Evolutionary conservation across 2,113 vertebrate genomes (phyloP).

Genomic region (Gambusia affinis): DNA sequence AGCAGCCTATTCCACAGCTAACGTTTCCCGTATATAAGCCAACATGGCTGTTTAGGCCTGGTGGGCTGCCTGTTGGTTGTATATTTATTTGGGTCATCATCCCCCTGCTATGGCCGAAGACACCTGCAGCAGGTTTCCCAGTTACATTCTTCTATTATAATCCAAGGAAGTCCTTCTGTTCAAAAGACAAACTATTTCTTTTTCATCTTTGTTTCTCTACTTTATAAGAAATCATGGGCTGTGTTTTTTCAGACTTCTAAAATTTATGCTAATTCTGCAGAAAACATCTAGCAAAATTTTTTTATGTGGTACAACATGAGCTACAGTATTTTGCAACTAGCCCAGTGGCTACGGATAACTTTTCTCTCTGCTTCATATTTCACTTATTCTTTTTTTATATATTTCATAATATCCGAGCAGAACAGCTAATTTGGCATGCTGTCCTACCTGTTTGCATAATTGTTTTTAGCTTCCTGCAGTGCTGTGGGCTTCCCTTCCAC

Average conservation of each 20-base stretch:
- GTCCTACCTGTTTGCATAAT: slow-evolving; percentile 5
- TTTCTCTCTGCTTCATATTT: slow-evolving; percentile 6
- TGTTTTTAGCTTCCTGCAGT: slow-evolving; percentile 43
- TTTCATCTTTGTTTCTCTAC: background rate
- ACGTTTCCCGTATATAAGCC: slow-evolving; percentile 43
- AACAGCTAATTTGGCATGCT: background rate
- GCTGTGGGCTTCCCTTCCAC: slow-evolving; percentile 52
- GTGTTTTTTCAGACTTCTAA: slow-evolving; percentile 6
- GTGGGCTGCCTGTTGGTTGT: slow-evolving; percentile 40
- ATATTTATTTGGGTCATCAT: slow-evolving; percentile 53
- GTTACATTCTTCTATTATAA: slow-evolving; percentile 46
- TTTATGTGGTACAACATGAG: slow-evolving; percentile 10
- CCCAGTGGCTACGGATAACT: slow-evolving; percentile 12
- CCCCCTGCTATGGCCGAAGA: slow-evolving; percentile 38
- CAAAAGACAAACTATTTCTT: slow-evolving; percentile 25
- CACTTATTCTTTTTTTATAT: slow-evolving; percentile 11
- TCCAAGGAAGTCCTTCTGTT: slow-evolving; percentile 47
- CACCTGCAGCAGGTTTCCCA: slow-evolving; percentile 58
- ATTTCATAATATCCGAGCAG: slow-evolving; percentile 1
- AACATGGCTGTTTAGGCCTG: slow-evolving; percentile 14
- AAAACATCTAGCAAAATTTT: slow-evolving; percentile 16
- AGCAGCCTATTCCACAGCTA: slow-evolving; percentile 31
- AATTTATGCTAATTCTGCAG: slow-evolving; percentile 10
- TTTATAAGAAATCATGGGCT: slow-evolving; percentile 27
- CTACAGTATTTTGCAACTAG: slow-evolving; percentile 2